Conservation (phyloP, 2,888 invertebrate species). For the Tiliacea aurago region DNA sequence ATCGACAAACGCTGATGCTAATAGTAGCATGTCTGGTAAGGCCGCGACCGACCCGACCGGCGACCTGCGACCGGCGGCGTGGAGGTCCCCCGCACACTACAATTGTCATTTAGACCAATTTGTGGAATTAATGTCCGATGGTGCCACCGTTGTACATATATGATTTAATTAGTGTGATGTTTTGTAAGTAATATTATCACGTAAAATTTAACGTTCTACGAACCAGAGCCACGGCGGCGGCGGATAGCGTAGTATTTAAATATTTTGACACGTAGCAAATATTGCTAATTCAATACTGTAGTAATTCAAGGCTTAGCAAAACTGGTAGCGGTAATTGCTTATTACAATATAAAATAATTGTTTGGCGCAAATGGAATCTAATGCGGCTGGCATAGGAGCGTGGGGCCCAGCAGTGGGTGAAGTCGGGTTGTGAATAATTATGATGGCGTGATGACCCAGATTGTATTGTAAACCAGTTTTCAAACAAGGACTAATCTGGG, state of each 20-base stretch:
- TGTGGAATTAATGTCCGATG: constrained; percentile 79
- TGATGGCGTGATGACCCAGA: neutral
- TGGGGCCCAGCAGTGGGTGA: neutral
- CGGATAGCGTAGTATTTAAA: constrained; percentile 5
- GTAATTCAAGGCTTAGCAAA: neutral
- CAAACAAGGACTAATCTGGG: constrained; percentile 8
- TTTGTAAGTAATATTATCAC: constrained; percentile 59
- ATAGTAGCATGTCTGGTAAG: constrained; percentile 2
- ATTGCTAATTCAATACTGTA: constrained; percentile 12
- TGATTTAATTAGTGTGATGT: constrained; percentile 74
- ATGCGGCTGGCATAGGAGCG: neutral
- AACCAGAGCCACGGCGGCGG: constrained; percentile 27
- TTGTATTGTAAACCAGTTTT: constrained; percentile 22
- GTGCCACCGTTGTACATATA: constrained; percentile 61
- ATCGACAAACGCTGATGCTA: neutral
- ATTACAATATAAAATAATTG: neutral
- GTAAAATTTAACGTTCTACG: constrained; percentile 54
- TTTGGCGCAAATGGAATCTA: neutral
- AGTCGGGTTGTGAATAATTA: neutral
- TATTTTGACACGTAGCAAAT: constrained; percentile 20
- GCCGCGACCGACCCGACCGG: neutral
- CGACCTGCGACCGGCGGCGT: constrained; percentile 9
- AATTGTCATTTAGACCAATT: constrained; percentile 84
- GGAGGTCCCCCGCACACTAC: constrained; percentile 67
- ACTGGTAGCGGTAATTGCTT: neutral